These are phyloP conservation scores for Cephonodes hylas DNA, from an alignment of 2,888 invertebrate genomes.

Conservation along the genomic window DNA sequence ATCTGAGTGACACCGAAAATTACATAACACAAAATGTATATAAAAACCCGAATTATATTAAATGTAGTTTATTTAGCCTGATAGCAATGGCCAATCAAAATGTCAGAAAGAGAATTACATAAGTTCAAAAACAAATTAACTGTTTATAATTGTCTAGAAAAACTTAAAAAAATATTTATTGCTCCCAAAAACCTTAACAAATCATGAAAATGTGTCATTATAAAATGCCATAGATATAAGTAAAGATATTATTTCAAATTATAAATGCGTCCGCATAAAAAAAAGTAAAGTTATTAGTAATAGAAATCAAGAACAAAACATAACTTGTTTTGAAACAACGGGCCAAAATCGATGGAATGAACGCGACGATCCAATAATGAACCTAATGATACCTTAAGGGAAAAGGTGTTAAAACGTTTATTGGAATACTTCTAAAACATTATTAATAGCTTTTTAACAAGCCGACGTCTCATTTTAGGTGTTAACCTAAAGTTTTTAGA, in stretches of 20 bases:
- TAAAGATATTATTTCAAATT: background rate
- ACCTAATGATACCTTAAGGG: slow-evolving; percentile 75
- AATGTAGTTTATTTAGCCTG: no score
- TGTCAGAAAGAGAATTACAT: background rate
- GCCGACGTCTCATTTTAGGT: slow-evolving; percentile 62
- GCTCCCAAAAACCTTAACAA: background rate
- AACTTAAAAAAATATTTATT: no score
- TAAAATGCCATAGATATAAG: background rate
- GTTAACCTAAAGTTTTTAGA: slow-evolving; percentile 56
- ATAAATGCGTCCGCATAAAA: background rate
- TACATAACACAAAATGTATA: no score
- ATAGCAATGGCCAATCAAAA: no score
- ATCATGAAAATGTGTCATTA: background rate
- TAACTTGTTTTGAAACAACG: slow-evolving; percentile 11
- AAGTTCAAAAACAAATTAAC: no score
- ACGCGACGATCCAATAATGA: slow-evolving; percentile 52
- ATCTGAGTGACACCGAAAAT: no score
- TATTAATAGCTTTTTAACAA: slow-evolving; percentile 81
- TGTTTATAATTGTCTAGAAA: no score
- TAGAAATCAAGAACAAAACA: slow-evolving; percentile 1
- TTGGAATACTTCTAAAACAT: slow-evolving; percentile 74
- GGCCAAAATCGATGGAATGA: slow-evolving; percentile 10
- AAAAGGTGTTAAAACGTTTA: slow-evolving; percentile 81
- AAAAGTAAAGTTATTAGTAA: slow-evolving; percentile 3
- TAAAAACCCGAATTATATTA: no score